phyloP scores from a whole-genome alignment of 2,888 invertebrate species.

The Axea sp. region DNA sequence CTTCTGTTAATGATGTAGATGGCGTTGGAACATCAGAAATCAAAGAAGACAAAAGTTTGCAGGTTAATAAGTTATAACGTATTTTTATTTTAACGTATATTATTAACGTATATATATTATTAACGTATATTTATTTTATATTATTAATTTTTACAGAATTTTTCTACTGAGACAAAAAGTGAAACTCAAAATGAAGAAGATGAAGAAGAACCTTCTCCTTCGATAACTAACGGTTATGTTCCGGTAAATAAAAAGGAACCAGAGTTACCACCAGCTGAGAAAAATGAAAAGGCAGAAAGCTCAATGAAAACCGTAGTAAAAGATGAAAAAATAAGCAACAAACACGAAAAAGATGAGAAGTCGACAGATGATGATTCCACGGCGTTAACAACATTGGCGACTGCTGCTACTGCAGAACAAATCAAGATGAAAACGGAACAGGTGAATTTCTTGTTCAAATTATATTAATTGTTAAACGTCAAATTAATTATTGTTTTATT shows the following conservation, averaged over 20 bases:
- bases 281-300: slow-evolving; percentile 45
- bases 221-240: slow-evolving; percentile 67
- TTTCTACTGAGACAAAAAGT: neutral
- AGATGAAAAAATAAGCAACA: slow-evolving; percentile 57
- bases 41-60: too few species aligned
- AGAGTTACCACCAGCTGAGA: slow-evolving; percentile 56
- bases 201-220: slow-evolving; percentile 61
- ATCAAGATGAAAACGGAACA: slow-evolving; percentile 67
- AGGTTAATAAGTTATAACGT: too few species aligned
- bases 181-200: slow-evolving; percentile 49
- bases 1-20: slow-evolving; percentile 1
- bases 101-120: too few species aligned
- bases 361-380: slow-evolving; percentile 82
- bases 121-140: too few species aligned
- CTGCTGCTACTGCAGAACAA: slow-evolving; percentile 82
- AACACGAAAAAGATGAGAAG: slow-evolving; percentile 75
- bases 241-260: slow-evolving; percentile 65
- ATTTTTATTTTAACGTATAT: too few species aligned
- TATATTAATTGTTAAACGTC: too few species aligned
- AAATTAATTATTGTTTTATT: too few species aligned
- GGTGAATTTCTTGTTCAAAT: too few species aligned
- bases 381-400: slow-evolving; percentile 86
- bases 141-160: neutral
- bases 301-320: slow-evolving; percentile 66
- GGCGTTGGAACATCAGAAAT: neutral